These are phyloP conservation scores for Lerista edwardsae DNA, from an alignment of 2,797 vertebrate genomes.

Conservation along the genomic window DNA sequence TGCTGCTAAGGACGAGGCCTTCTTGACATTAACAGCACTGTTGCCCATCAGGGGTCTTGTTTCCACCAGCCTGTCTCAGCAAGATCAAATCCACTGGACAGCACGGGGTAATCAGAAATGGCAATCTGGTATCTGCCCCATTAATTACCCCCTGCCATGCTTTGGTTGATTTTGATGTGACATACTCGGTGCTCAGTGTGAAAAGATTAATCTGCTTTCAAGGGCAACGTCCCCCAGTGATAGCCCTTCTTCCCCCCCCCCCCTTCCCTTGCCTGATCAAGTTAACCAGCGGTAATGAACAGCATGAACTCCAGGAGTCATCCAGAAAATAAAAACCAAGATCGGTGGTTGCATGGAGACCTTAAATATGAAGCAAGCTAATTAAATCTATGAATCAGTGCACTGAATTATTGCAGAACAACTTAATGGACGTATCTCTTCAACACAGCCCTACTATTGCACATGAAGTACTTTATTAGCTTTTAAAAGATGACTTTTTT, in stretches of 20 bases:
- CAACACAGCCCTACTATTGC: conserved; percentile 35
- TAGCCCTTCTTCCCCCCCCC: not conserved
- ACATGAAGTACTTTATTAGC: conserved; percentile 53
- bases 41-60: conserved; percentile 60
- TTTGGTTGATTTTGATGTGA: conserved; percentile 46
- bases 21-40: conserved; percentile 55
- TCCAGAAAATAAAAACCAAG: conserved; percentile 5
- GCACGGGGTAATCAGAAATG: conserved; percentile 54
- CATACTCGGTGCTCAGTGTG: conserved; percentile 50
- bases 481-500: conserved; percentile 64
- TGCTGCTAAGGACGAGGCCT: conserved; percentile 58
- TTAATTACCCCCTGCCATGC: conserved; percentile 65
- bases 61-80: conserved; percentile 57
- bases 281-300: conserved; percentile 40
- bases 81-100: conserved; percentile 23
- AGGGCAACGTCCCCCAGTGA: conserved; percentile 61
- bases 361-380: conserved; percentile 44
- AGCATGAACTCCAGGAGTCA: conserved; percentile 13
- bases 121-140: conserved; percentile 53
- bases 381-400: conserved; percentile 54
- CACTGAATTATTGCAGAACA: conserved; percentile 53
- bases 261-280: not conserved
- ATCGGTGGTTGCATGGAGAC: conserved; percentile 30
- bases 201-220: conserved; percentile 58
- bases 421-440: conserved; percentile 53